These are phyloP conservation scores for Erythrocercus mccallii DNA, from an alignment of 2,113 vertebrate genomes.

Conservation along the genomic window DNA sequence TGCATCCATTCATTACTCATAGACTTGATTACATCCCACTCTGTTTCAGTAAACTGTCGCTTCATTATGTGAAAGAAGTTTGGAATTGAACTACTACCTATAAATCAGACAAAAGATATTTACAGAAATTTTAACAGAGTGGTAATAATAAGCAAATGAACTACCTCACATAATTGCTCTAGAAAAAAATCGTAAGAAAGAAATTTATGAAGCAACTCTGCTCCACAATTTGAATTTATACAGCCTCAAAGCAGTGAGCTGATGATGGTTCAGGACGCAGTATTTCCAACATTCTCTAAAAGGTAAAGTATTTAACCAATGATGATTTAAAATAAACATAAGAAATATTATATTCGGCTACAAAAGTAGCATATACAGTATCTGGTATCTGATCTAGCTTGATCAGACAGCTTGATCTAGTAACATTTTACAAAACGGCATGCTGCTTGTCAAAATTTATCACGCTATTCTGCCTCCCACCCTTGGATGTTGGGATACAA, in stretches of 20 bases:
- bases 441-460: background rate
- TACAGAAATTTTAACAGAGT: background rate
- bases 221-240: background rate
- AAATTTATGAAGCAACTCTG: background rate
- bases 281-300: background rate
- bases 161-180: background rate
- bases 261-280: background rate
- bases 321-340: background rate
- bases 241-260: background rate
- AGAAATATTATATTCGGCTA: background rate
- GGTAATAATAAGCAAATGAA: background rate
- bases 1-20: conserved; percentile 83
- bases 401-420: background rate
- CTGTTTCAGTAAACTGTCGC: conserved; percentile 89
- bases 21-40: conserved; percentile 87
- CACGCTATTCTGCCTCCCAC: background rate
- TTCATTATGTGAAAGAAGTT: conserved; percentile 97
- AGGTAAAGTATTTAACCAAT: background rate
- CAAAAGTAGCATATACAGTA: background rate
- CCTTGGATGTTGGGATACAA: background rate
- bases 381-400: background rate
- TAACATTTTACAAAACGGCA: background rate
- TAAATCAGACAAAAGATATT: conserved; percentile 57
- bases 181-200: background rate
- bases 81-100: conserved; percentile 87